Base-by-base conservation (phyloP, 1,140 invertebrate species). In the Dinoponera quadriceps region DNA sequence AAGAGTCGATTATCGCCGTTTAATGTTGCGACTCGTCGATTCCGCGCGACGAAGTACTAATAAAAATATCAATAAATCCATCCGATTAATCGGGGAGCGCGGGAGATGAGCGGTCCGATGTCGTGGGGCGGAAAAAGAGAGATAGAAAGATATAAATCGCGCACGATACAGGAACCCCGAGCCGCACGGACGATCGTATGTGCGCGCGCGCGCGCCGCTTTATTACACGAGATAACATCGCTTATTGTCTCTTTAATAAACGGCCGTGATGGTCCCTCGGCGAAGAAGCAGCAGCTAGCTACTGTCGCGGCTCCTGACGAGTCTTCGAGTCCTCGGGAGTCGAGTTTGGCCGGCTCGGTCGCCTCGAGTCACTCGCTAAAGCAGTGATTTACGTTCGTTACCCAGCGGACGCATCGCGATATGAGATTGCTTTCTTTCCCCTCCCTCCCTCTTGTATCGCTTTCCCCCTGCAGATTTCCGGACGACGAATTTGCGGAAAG, bases 181-280 rank as follows among this genome's bases (percentile, higher is more conserved):
- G 29, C 20, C 2, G n/a, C n/a, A n/a, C n/a, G 49, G 33, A 18
- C 27, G 55, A 77, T 25, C 13, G 29, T 33, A 38, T 22, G 27
- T 2, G 25, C 18, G 13, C 14, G 1, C 7, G 18, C 22, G 38
- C 16, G 20, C 54, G 22, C 1, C 71, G 59, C 57, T 83, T 83
- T 77, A 29, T 60, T 71, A 27, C 57, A 20, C 49, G 20, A 29
- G 82, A 85, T 85, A 85, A 80, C 69, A 80, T 85, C 82, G 51
- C 49, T 84, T 44, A 55, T 85, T 85, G 78, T 85, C 84, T 29
- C 59, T 71, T 85, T 84, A 80, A 85, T 85, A 84, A 85, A 63
- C 48, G 59, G 20, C n/a, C 5, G 14, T n/a, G 44, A 49, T 54
- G 48, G 20, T 85, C 83, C 65, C 44, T 54, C 14, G 27, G 38